Percentiles rank a stretch among this genome's conserved stretches.
Evolutionary conservation across 2,888 invertebrate genomes (phyloP).

Genomic region (Acleris laterana): DNA sequence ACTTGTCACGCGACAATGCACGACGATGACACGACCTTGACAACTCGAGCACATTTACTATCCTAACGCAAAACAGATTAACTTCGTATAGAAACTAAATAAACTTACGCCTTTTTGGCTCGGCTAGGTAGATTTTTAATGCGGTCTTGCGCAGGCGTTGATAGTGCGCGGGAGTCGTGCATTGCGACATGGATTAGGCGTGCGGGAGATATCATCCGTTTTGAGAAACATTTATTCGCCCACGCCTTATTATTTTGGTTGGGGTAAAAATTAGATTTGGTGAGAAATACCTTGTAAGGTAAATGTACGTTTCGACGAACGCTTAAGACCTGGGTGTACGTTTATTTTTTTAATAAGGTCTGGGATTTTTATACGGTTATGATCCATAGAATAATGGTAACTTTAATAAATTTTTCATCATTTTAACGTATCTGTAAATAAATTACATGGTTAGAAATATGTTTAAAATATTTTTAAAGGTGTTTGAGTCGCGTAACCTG

Average conservation of each 20-base stretch:
- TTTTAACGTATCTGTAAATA: no score
- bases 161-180: constrained; percentile 16
- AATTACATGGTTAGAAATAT: no score
- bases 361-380: no score
- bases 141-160: constrained; percentile 16
- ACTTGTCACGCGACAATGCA: constrained; percentile 15
- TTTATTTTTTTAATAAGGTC: no score
- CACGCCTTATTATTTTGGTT: background rate
- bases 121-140: constrained; percentile 1
- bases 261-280: background rate
- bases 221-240: constrained; percentile 17
- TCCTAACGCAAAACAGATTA: constrained; percentile 1
- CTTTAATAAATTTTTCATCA: no score
- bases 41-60: background rate
- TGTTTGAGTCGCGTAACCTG: no score
- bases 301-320: no score
- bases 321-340: no score
- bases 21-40: constrained; percentile 11
- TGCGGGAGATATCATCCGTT: constrained; percentile 31
- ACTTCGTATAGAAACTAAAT: background rate
- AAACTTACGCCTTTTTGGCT: background rate
- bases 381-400: no score
- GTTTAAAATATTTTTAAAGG: no score
- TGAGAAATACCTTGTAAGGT: no score
- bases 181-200: constrained; percentile 26